Conservation (phyloP, 2,113 vertebrate genomes). For the Addax nasomaculatus region DNA sequence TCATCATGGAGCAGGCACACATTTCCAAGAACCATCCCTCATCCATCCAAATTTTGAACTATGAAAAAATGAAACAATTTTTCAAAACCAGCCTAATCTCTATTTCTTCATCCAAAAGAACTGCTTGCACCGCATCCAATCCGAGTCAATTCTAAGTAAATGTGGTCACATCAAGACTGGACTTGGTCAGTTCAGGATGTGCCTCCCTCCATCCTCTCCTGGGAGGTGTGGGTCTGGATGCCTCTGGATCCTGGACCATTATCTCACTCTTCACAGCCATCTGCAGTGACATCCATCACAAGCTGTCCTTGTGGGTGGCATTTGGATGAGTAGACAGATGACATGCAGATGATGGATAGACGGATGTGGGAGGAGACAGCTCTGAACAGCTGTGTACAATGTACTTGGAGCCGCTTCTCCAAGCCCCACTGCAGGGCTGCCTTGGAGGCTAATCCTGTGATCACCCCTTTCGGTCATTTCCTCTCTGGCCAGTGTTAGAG, state of each 20-base stretch:
- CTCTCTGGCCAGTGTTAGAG: not conserved
- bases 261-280: not conserved
- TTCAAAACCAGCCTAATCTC: not conserved
- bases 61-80: not conserved
- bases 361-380: not conserved
- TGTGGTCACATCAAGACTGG: not conserved
- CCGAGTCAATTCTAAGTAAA: not conserved
- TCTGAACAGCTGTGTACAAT: not conserved
- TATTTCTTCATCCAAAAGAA: not conserved
- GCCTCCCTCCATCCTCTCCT: not conserved
- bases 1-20: not conserved
- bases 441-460: not conserved
- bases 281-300: not conserved
- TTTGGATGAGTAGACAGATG: not conserved
- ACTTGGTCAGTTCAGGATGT: not conserved
- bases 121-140: accelerated
- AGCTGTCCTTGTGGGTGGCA: not conserved
- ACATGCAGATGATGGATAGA: not conserved
- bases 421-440: too few species aligned
- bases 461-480: not conserved
- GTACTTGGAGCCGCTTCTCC: accelerated
- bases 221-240: not conserved
- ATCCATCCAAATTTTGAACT: not conserved
- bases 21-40: not conserved
- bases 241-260: not conserved